phyloP scores from a whole-genome alignment of 2,797 vertebrate species.

The Dromococcyx pavoninus region DNA sequence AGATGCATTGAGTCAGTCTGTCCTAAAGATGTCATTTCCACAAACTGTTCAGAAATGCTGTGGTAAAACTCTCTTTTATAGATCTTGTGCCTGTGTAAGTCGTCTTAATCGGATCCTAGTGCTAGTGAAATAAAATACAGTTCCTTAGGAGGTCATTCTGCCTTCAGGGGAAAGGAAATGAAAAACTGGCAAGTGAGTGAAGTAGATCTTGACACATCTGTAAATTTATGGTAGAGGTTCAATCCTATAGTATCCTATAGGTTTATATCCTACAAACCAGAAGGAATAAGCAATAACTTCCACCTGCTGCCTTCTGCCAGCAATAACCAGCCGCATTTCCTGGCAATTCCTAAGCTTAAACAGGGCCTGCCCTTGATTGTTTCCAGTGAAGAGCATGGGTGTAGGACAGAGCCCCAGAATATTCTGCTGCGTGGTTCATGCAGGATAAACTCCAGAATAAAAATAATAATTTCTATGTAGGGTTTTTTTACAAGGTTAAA shows the following conservation, averaged over 20 bases:
- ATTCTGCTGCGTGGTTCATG: not conserved
- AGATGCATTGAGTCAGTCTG: not conserved
- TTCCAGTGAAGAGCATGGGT: not conserved
- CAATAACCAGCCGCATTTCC: not conserved
- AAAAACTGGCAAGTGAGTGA: not conserved
- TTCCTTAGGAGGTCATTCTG: not conserved
- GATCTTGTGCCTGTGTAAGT: not conserved
- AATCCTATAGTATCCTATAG: not conserved
- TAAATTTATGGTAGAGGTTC: not conserved
- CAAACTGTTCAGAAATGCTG: not conserved
- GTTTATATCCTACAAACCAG: not conserved
- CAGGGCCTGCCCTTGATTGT: not conserved
- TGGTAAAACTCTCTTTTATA: not conserved
- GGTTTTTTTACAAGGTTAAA: not conserved
- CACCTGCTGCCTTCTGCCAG: not conserved
- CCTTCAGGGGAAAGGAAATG: not conserved
- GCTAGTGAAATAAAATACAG: slow-evolving; percentile 2
- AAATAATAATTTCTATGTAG: not conserved
- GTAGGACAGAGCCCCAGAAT: not conserved
- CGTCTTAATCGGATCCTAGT: not conserved
- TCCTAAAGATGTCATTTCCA: not conserved
- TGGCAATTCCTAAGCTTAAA: not conserved
- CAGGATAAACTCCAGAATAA: not conserved
- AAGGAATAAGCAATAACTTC: not conserved
- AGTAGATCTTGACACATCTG: not conserved